Base-by-base conservation (phyloP, 1,140 invertebrate genomes). In the Magallana ariakensis region DNA sequence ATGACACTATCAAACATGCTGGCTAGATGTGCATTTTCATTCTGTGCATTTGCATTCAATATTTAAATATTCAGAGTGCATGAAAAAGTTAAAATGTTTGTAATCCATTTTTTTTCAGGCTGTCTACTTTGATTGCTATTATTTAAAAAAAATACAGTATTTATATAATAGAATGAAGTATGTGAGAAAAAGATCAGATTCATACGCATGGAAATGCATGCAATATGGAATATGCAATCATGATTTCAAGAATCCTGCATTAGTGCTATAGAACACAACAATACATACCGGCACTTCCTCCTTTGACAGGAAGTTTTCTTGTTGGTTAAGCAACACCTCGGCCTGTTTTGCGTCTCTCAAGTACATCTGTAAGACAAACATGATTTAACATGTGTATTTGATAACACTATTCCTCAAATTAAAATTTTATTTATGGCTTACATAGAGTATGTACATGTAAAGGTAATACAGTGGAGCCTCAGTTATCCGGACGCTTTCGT, bases 261-360 rank as follows among this genome's bases (percentile, higher is more conserved):
- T 22, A 10, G 26, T 80, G 75, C 22, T 8, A 80, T 15, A 82
- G 55, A 82, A 82, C 4, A 22, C 9, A 55, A 55, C 46, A 11
- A 55, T 80, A 94, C 94, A 95, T 93, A 96, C 96, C 7, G 99
- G 99, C 10, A 98, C 97, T 93, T 99, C 99, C 94, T 99, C 98
- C 95, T 99, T 99, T 87, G 97, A 97, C 89, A 99, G 95, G 93
- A 97, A 96, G 93, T 99, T 98, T 93, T 99, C 99, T 95, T 99
- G 99, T 95, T 99, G 99, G 80, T 98, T 98, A 26, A 99, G 96
- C 88, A 99, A 95, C 85, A 99, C 98, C 95, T 99, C 99, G 10
- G 98, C 98, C 95, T 99, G 99, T 86, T 98, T 96, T 15, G 98
- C 98, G 95, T 99, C 99, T 46, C 98, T 96, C 94, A 99, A 96